These are phyloP conservation scores for Thoracochromis brauschi DNA, from an alignment of 2,113 vertebrate species.

Conservation along the genomic window DNA sequence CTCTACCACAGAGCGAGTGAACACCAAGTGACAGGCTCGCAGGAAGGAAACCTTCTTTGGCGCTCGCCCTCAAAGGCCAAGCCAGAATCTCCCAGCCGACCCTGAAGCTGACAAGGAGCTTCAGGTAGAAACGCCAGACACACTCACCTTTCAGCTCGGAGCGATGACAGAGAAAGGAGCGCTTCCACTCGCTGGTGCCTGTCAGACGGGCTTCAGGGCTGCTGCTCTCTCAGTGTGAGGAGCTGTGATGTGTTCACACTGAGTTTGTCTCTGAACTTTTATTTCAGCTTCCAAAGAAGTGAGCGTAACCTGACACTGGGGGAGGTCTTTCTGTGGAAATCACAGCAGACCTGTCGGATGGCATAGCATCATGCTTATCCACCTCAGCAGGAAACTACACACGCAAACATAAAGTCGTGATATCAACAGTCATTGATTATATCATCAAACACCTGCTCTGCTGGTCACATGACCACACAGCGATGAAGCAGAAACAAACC, in stretches of 20 bases:
- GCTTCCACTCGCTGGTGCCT: not conserved
- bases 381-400: not conserved
- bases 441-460: no score
- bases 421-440: no score
- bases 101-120: not conserved
- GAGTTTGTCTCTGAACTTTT: not conserved
- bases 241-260: not conserved
- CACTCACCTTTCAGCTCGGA: not conserved
- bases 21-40: no score
- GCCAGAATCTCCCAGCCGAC: no score
- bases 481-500: no score
- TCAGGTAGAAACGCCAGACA: not conserved
- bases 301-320: not conserved
- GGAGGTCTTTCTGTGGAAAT: not conserved
- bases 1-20: no score
- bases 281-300: not conserved
- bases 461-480: no score
- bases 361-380: not conserved
- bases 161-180: not conserved
- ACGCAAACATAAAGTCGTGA: not conserved
- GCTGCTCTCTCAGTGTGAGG: rapidly evolving
- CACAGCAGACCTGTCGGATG: not conserved
- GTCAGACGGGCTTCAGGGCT: not conserved
- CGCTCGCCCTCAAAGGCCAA: not conserved
- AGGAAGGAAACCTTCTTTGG: not conserved